These are phyloP conservation scores for Phenganax subtilis DNA, from an alignment of 92 coral and sea anemone genomes.

Conservation along the genomic window DNA sequence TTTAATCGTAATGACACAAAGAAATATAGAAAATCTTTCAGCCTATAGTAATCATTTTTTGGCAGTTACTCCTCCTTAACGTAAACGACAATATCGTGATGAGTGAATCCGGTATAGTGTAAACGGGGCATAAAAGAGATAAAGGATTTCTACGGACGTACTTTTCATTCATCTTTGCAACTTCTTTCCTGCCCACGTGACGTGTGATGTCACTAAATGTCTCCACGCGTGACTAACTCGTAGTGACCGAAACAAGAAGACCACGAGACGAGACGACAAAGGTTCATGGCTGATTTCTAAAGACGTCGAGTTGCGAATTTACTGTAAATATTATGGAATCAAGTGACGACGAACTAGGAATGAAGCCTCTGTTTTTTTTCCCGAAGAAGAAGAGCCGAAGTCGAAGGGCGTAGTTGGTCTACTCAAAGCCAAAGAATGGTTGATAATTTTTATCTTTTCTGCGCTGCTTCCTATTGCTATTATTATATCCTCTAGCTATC, in stretches of 20 bases:
- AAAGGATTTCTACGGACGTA: too few species aligned
- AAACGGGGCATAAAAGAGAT: not conserved
- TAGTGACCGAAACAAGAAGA: not conserved
- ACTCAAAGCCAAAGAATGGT: conserved; percentile 13
- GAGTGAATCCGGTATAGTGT: too few species aligned
- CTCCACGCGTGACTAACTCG: not conserved
- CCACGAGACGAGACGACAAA: too few species aligned
- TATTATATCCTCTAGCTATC: not conserved
- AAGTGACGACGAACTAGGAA: conserved; percentile 18
- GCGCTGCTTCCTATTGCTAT: not conserved
- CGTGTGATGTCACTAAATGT: not conserved
- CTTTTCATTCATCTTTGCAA: not conserved
- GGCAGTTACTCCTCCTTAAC: too few species aligned
- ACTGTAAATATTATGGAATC: not conserved
- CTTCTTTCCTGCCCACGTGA: not conserved
- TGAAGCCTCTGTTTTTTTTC: not conserved
- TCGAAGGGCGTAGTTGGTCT: conserved; percentile 4
- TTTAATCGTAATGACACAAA: too few species aligned
- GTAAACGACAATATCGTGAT: too few species aligned
- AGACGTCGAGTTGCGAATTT: not conserved
- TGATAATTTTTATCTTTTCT: conserved; percentile 4
- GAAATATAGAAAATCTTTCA: too few species aligned
- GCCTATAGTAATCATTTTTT: too few species aligned
- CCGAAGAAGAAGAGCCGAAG: not conserved
- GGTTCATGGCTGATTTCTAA: not conserved